phyloP scores from a whole-genome alignment of 2,888 invertebrate species.

The Apeira syringaria region DNA sequence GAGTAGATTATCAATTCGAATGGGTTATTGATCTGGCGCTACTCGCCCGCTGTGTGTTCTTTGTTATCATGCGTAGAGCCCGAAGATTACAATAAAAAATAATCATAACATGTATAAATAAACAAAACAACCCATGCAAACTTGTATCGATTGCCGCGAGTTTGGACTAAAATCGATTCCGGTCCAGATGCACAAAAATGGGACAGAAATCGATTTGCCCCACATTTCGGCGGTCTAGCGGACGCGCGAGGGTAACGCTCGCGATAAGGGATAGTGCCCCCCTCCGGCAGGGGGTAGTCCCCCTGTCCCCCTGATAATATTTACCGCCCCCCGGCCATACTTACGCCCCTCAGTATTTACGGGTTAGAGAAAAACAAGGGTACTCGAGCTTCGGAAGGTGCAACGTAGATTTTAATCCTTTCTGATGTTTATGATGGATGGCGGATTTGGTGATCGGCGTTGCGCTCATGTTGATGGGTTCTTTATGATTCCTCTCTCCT shows the following conservation, averaged over 20 bases:
- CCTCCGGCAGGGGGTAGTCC: slow-evolving; percentile 59
- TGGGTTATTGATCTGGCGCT: no score
- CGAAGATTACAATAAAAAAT: no score
- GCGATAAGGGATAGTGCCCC: slow-evolving; percentile 83
- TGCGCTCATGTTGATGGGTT: slow-evolving; percentile 78
- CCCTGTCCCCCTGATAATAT: slow-evolving; percentile 77
- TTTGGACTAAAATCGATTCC: slow-evolving; percentile 65
- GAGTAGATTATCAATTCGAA: no score
- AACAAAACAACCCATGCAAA: slow-evolving; percentile 2
- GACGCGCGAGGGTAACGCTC: slow-evolving; percentile 81
- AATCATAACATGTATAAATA: not conserved
- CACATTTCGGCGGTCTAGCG: slow-evolving; percentile 80
- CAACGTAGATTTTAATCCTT: slow-evolving; percentile 84
- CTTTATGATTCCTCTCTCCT: slow-evolving; percentile 71
- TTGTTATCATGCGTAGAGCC: no score
- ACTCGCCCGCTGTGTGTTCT: no score
- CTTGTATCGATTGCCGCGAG: slow-evolving; percentile 27
- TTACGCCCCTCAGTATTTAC: slow-evolving; percentile 84
- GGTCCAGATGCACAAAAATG: slow-evolving; percentile 84
- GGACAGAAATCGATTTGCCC: slow-evolving; percentile 82
- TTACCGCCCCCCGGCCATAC: slow-evolving; percentile 83
- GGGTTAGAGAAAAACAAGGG: slow-evolving; percentile 84
- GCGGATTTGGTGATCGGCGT: slow-evolving; percentile 78
- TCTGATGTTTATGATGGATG: slow-evolving; percentile 84
- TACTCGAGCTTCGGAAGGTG: slow-evolving; percentile 82